Evolutionary conservation across 2,888 invertebrate species (phyloP).

Genomic region (Malthinus flaveolus): DNA sequence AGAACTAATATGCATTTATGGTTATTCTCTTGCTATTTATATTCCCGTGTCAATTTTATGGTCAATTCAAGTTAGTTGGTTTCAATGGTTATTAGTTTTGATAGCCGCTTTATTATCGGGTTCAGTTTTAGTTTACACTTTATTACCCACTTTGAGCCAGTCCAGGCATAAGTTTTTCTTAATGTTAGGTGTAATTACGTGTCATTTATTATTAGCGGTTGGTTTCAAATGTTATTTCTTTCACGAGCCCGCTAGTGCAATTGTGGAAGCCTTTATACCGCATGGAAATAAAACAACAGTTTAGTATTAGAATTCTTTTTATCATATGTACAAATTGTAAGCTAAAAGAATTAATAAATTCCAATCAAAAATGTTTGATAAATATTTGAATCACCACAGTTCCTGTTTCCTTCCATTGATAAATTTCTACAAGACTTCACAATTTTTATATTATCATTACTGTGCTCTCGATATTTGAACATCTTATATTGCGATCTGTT

Average conservation of each 20-base stretch:
- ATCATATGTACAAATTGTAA: no score
- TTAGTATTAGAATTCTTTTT: no score
- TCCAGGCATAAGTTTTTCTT: slow-evolving; percentile 68
- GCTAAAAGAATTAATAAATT: no score
- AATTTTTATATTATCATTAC: no score
- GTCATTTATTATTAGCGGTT: slow-evolving; percentile 81
- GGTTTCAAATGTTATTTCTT: slow-evolving; percentile 88
- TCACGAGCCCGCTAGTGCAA: slow-evolving; percentile 57
- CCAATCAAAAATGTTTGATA: no score
- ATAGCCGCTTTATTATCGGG: slow-evolving; percentile 84
- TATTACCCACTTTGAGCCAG: slow-evolving; percentile 74
- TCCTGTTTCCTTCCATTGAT: no score
- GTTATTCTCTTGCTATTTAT: slow-evolving; percentile 92
- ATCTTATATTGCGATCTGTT: no score
- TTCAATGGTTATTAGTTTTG: slow-evolving; percentile 87
- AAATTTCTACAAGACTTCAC: no score
- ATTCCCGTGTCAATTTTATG: slow-evolving; percentile 92
- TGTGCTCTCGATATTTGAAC: no score
- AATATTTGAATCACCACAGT: no score
- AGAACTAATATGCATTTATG: slow-evolving; percentile 91
- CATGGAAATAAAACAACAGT: neutral
- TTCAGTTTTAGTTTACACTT: slow-evolving; percentile 78
- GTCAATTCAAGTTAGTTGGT: slow-evolving; percentile 78
- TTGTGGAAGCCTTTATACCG: neutral
- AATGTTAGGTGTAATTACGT: slow-evolving; percentile 68